These are phyloP conservation scores for Clitarchus hookeri DNA, from an alignment of 2,888 invertebrate species.

Conservation along the genomic window DNA sequence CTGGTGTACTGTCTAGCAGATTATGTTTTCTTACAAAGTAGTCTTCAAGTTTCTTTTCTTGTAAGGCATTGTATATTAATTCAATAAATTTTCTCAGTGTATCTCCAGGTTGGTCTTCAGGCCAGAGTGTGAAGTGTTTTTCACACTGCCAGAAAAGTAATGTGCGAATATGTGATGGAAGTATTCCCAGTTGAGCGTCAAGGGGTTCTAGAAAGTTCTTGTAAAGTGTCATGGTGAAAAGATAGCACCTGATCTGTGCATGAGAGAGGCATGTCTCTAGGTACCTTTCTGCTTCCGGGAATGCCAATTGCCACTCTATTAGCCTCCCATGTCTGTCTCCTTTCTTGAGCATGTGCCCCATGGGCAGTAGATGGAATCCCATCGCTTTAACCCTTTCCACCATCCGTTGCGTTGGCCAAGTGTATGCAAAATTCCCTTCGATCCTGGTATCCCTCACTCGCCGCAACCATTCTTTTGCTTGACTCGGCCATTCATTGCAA, in stretches of 20 bases:
- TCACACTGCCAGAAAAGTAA: slow-evolving; percentile 81
- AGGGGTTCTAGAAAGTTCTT: slow-evolving; percentile 71
- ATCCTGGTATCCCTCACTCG: slow-evolving; percentile 60
- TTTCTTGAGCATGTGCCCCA: slow-evolving; percentile 68
- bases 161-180: slow-evolving; percentile 72
- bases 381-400: slow-evolving; percentile 67
- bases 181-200: slow-evolving; percentile 66
- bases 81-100: slow-evolving; percentile 66
- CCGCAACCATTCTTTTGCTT: slow-evolving; percentile 70
- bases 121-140: slow-evolving; percentile 71
- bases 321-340: slow-evolving; percentile 64
- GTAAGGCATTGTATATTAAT: slow-evolving; percentile 66
- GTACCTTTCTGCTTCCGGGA: slow-evolving; percentile 76
- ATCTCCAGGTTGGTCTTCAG: slow-evolving; percentile 73
- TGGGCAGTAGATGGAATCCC: slow-evolving; percentile 72
- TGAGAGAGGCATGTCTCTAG: slow-evolving; percentile 72
- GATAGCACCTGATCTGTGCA: slow-evolving; percentile 71
- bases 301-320: slow-evolving; percentile 78
- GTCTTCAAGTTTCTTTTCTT: slow-evolving; percentile 66
- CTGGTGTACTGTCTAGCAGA: slow-evolving; percentile 71
- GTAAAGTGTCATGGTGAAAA: slow-evolving; percentile 70
- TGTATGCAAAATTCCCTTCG: background rate
- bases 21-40: slow-evolving; percentile 77
- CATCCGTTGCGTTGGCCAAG: slow-evolving; percentile 72
- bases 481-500: slow-evolving; percentile 69